Base-by-base conservation (phyloP, 2,113 vertebrate species). In the Regulus satrapa region DNA sequence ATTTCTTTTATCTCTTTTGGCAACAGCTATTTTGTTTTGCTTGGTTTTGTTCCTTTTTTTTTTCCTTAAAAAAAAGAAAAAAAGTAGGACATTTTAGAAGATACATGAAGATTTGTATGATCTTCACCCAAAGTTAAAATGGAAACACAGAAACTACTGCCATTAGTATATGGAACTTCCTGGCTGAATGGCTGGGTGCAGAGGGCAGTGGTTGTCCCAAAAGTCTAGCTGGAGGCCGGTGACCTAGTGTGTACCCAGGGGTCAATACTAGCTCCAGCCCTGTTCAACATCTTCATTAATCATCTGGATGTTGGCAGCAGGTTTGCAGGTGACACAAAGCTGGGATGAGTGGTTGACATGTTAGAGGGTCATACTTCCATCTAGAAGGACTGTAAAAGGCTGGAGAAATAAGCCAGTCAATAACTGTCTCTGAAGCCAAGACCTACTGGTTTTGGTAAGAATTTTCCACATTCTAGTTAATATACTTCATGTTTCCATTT, bases 191-290 rank as follows among this genome's bases (percentile, higher is more conserved):
- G 24, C 69, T 78, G 61, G 9, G 19, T 34, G 31, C 34, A 16
- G 25, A 51, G 41, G 4, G 8, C 8, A 36, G n/a, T 16, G 21
- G 38, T 64, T 9, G 2, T 36, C 51, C 38, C 1, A 0, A 55
- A 55, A 29, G 25, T 59, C 45, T 19, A 14, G 5, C 12, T 77
- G 45, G 49, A 81, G 36, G 8, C 23, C 14, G 8, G 9, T 61
- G 34, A 11, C 28, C 34, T 10, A 66, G 1, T 0, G 8, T 45
- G 34, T 32, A 43, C 11, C 25, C 14, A 12, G 25, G 36, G 13
- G 8, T 46, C 54, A 36, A 0, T 25, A 10, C 21, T 26, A 20
- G 16, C 52, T 86, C 58, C 52, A 51, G 34, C n/a, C 15, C 29
- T 64, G 40, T 40, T 78, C 31, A 40, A 74, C 7, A 4, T 55